Conservation (phyloP, 2,888 invertebrate species). For the Drosophila lacicola region DNA sequence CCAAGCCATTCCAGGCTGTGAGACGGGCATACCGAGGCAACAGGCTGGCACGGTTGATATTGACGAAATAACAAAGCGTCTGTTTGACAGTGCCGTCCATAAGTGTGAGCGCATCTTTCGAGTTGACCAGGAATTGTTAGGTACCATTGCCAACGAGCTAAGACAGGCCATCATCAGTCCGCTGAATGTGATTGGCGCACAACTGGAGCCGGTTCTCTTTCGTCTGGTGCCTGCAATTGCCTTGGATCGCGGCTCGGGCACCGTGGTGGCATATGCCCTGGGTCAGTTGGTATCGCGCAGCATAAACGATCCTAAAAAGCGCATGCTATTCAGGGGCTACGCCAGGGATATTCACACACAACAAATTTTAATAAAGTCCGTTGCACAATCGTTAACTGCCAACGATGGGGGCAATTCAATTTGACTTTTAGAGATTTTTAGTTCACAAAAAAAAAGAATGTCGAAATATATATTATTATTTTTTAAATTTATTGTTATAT, state of each 20-base stretch:
- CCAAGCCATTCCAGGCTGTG: background rate
- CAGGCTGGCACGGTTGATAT: background rate
- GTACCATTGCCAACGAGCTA: background rate
- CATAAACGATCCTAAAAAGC: background rate
- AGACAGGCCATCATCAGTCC: background rate
- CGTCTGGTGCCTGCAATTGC: conserved; percentile 2
- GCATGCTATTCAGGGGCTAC: conserved; percentile 2
- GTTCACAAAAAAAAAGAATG: background rate
- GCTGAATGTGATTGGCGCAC: background rate
- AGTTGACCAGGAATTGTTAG: background rate
- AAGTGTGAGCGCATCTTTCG: background rate
- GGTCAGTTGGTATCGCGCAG: conserved; percentile 1
- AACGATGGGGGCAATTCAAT: background rate
- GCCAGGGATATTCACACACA: background rate
- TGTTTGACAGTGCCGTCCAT: background rate
- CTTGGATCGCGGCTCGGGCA: background rate
- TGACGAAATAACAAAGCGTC: background rate
- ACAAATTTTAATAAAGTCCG: background rate
- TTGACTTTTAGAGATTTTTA: background rate
- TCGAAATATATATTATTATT: too few species aligned
- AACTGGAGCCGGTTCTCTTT: background rate
- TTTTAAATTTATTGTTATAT: too few species aligned
- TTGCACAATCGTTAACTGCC: background rate
- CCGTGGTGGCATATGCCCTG: background rate
- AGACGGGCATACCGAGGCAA: background rate